These are phyloP conservation scores for Drosophila yooni DNA, from an alignment of 2,888 invertebrate genomes.

Conservation along the genomic window DNA sequence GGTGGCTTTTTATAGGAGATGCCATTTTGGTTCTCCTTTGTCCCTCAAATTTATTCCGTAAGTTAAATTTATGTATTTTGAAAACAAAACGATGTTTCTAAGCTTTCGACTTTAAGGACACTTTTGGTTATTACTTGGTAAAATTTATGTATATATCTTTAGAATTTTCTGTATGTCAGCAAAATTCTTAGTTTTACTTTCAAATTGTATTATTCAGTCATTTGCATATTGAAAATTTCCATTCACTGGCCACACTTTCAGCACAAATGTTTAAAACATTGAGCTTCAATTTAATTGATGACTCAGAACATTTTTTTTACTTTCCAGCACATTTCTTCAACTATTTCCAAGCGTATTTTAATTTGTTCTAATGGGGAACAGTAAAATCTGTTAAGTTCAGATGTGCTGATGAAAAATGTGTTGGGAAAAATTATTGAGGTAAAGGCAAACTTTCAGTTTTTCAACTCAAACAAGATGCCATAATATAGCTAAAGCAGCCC, in stretches of 20 bases:
- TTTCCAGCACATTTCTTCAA: constrained; percentile 2
- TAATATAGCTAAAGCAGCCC: constrained; percentile 1
- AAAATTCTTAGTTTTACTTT: background rate
- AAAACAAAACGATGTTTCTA: background rate
- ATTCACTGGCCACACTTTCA: background rate
- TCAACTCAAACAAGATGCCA: constrained; percentile 45
- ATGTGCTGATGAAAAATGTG: constrained; percentile 21
- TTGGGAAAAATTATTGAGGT: constrained; percentile 34
- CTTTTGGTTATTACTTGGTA: background rate
- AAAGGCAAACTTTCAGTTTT: constrained; percentile 43
- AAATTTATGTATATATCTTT: background rate
- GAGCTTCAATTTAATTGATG: background rate
- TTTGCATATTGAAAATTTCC: no score
- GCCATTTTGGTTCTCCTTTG: background rate
- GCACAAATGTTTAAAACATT: background rate
- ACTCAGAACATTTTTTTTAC: background rate
- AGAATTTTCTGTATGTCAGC: background rate
- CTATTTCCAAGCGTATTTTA: constrained; percentile 6
- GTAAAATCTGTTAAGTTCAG: constrained; percentile 4
- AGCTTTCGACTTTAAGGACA: background rate
- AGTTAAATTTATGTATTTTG: background rate
- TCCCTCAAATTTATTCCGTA: background rate
- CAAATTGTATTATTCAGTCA: background rate
- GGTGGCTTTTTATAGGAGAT: background rate
- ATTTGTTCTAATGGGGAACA: constrained; percentile 2